phyloP scores from a whole-genome alignment of 2,113 vertebrate genomes.

The Eudyptes chrysolophus region DNA sequence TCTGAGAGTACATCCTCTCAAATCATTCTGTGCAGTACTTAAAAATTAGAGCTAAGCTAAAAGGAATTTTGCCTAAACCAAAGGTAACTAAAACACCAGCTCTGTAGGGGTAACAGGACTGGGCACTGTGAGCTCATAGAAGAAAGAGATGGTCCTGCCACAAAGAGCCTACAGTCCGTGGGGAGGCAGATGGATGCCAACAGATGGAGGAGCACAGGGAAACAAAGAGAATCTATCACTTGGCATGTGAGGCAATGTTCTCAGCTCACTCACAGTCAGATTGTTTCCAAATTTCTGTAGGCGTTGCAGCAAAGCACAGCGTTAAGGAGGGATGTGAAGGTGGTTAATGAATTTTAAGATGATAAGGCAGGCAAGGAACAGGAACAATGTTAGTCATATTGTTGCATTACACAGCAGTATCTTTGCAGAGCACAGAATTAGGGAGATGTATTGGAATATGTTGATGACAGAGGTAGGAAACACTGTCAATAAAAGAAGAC shows the following conservation, averaged over 20 bases:
- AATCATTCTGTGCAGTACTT: background rate
- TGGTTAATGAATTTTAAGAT: conserved; percentile 15
- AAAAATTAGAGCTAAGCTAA: background rate
- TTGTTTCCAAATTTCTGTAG: conserved; percentile 32
- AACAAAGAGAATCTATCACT: background rate
- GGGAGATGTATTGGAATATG: background rate
- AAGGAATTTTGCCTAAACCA: background rate
- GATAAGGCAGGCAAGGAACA: background rate
- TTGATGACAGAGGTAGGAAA: background rate
- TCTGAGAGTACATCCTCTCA: background rate
- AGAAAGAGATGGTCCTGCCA: background rate
- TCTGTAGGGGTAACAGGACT: background rate
- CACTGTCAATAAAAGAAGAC: background rate
- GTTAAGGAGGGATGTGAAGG: conserved; percentile 17
- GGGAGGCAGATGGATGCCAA: background rate
- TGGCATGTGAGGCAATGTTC: background rate
- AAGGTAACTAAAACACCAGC: background rate
- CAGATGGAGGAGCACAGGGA: background rate
- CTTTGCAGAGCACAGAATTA: background rate
- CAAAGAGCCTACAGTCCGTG: background rate
- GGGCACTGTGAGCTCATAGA: background rate
- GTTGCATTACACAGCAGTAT: background rate
- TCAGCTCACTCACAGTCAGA: conserved; percentile 13
- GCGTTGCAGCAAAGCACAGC: conserved; percentile 26
- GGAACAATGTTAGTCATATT: background rate